A percentile compares a stretch with the other conserved stretches of the same genome.
Evolutionary conservation across 2,888 invertebrate genomes (phyloP).

Genomic region (Latrodectus elegans): DNA sequence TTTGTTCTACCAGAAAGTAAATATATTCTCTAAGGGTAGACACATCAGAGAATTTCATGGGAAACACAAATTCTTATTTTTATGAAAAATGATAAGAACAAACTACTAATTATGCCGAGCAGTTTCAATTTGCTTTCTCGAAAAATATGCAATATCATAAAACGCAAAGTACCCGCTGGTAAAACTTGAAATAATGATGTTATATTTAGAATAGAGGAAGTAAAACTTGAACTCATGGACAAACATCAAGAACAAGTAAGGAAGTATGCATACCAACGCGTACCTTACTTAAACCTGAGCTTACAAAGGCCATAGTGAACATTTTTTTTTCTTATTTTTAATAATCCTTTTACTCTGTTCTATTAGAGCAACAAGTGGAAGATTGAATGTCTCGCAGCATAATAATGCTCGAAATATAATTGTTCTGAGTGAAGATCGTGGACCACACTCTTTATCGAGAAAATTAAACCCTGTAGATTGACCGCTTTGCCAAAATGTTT

Average conservation of each 20-base stretch:
- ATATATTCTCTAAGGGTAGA: no score
- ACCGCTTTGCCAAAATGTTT: not conserved
- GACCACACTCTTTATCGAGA: not conserved
- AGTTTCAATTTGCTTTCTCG: no score
- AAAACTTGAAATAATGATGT: no score
- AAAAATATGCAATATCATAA: no score
- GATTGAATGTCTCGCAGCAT: conserved; percentile 19
- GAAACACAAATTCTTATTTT: no score
- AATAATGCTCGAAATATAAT: conserved; percentile 26
- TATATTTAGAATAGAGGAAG: no score
- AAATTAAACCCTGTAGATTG: not conserved
- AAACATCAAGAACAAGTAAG: not conserved
- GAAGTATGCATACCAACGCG: conserved; percentile 20
- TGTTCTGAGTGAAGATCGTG: conserved; percentile 17
- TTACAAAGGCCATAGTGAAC: conserved; percentile 10
- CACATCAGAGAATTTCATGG: no score
- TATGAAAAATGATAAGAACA: no score
- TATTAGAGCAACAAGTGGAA: conserved; percentile 19
- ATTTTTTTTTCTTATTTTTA: conserved; percentile 23
- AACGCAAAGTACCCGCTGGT: no score
- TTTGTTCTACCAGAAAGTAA: no score
- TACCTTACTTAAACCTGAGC: conserved; percentile 4
- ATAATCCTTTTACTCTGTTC: not conserved
- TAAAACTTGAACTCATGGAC: no score
- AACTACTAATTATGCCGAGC: no score